phyloP scores from a whole-genome alignment of 1,140 invertebrate genomes.

The Hetaerina americana region DNA sequence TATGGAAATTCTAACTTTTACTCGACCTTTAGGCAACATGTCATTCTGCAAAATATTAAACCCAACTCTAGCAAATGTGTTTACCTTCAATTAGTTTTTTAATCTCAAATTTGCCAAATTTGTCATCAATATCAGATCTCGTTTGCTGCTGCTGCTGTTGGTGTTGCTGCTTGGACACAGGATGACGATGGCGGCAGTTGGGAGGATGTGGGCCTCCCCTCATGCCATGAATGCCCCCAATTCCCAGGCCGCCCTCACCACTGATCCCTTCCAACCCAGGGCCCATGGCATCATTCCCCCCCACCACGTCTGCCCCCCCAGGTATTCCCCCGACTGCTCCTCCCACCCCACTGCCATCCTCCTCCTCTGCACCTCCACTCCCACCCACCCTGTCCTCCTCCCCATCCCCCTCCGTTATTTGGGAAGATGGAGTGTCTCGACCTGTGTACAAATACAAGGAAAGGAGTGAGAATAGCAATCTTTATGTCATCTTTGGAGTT shows the following conservation, averaged over 20 bases:
- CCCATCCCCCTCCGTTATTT: conserved; percentile 69
- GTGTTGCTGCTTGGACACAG: conserved; percentile 16
- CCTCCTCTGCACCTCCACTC: conserved; percentile 24
- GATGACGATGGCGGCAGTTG: background rate
- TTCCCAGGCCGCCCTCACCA: background rate
- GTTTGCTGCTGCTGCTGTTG: conserved; percentile 45
- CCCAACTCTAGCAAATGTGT: background rate
- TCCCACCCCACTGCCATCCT: conserved; percentile 12
- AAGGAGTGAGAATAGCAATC: conserved; percentile 4
- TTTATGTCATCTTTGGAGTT: background rate
- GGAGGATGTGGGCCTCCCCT: conserved; percentile 38
- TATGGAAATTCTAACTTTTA: too few relatives aligned
- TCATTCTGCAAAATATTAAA: too few relatives aligned
- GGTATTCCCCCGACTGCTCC: conserved; percentile 4
- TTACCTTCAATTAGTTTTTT: conserved; percentile 68
- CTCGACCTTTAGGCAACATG: too few relatives aligned
- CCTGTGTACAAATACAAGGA: conserved; percentile 40
- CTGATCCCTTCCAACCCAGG: background rate
- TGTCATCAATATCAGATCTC: conserved; percentile 88
- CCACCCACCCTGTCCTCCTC: conserved; percentile 26
- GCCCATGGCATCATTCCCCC: conserved; percentile 15
- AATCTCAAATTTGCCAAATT: conserved; percentile 98
- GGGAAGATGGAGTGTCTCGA: conserved; percentile 87
- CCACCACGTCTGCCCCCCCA: conserved; percentile 12
- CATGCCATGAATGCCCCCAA: conserved; percentile 23